A percentile compares a stretch with the other conserved stretches of the same genome.
These are phyloP conservation scores for Phalacrocorax brasilianus DNA, from an alignment of 2,113 vertebrate genomes.

Conservation along the genomic window DNA sequence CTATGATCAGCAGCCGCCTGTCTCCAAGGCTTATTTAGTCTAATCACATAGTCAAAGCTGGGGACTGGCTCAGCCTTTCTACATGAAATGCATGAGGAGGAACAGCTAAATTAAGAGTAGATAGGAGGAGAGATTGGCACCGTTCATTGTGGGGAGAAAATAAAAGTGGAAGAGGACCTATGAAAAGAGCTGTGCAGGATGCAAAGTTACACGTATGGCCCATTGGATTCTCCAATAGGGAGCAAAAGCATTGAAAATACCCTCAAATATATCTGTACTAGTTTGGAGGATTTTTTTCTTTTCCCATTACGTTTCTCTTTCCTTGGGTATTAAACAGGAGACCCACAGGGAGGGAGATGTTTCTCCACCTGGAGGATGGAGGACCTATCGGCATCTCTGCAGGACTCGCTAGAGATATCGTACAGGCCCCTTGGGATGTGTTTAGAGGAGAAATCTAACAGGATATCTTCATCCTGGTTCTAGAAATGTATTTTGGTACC, in stretches of 20 bases:
- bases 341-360: background rate
- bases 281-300: background rate
- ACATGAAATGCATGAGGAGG: background rate
- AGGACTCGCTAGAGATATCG: background rate
- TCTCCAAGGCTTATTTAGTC: background rate
- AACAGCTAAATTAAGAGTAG: background rate
- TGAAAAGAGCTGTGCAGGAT: background rate
- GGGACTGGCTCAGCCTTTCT: background rate
- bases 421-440: accelerated
- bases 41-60: background rate
- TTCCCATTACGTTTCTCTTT: background rate
- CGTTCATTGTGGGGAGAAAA: background rate
- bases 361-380: background rate
- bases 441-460: background rate
- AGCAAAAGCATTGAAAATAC: background rate
- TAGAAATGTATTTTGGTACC: background rate
- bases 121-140: background rate
- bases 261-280: background rate
- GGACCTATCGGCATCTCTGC: background rate
- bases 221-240: background rate
- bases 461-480: background rate
- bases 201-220: background rate
- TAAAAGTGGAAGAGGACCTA: background rate
- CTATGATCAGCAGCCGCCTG: background rate
- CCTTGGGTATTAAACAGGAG: background rate